These are phyloP conservation scores for Drosophila trapezifrons DNA, from an alignment of 1,140 invertebrate genomes.

Conservation along the genomic window DNA sequence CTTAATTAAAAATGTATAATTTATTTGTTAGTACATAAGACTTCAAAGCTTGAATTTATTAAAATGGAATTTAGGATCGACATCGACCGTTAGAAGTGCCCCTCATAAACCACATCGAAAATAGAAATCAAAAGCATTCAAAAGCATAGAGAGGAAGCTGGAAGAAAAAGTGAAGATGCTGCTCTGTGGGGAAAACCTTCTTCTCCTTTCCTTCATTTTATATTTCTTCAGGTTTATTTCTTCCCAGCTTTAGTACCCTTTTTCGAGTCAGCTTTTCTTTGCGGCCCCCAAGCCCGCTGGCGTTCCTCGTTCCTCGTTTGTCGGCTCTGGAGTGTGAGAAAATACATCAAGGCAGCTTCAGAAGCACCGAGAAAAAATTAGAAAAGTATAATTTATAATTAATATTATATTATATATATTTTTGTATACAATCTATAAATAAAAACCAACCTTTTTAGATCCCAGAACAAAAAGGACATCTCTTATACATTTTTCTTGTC, in stretches of 20 bases:
- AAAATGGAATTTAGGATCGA: neutral
- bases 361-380: slow-evolving; percentile 9
- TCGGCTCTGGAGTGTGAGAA: slow-evolving; percentile 65
- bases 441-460: no score
- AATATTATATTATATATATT: no score
- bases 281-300: slow-evolving; percentile 31
- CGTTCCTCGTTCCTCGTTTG: slow-evolving; percentile 27
- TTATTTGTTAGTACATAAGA: no score
- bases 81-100: neutral
- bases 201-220: slow-evolving; percentile 6
- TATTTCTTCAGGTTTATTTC: slow-evolving; percentile 8
- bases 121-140: slow-evolving; percentile 30
- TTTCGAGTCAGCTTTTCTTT: slow-evolving; percentile 55
- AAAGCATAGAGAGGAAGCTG: neutral
- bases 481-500: no score
- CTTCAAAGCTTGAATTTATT: neutral
- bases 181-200: slow-evolving; percentile 21
- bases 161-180: slow-evolving; percentile 27
- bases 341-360: slow-evolving; percentile 49
- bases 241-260: slow-evolving; percentile 24
- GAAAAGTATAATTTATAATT: neutral
- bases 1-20: neutral
- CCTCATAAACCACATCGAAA: slow-evolving; percentile 27
- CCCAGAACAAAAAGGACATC: no score
- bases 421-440: no score